These are phyloP conservation scores for Bombus cullumanus DNA, from an alignment of 1,140 invertebrate species.

Conservation along the genomic window DNA sequence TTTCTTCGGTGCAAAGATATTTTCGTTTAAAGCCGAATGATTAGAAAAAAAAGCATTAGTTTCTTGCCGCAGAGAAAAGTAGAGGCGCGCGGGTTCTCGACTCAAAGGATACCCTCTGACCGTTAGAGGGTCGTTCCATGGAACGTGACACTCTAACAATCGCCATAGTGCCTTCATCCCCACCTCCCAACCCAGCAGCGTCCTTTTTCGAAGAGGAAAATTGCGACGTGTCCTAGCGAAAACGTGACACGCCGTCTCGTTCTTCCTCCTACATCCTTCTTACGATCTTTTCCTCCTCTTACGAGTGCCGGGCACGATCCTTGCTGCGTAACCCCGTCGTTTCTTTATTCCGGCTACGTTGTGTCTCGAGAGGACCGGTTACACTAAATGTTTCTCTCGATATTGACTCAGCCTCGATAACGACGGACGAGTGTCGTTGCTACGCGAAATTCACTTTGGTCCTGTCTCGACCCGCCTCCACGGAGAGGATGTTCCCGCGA, in stretches of 20 bases:
- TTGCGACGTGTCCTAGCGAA: conserved; percentile 63
- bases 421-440: conserved; percentile 27
- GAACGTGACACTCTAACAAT: conserved; percentile 64
- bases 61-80: too few species aligned
- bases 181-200: background rate
- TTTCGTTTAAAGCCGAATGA: background rate
- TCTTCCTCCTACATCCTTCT: background rate
- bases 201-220: conserved; percentile 68
- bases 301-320: conserved; percentile 37
- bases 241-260: conserved; percentile 54
- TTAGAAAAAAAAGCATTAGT: conserved; percentile 24
- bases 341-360: conserved; percentile 47
- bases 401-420: conserved; percentile 46
- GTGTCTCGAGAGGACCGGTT: conserved; percentile 38
- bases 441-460: conserved; percentile 13
- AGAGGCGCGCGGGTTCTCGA: background rate
- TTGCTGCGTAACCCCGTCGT: conserved; percentile 35
- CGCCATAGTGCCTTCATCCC: conserved; percentile 19
- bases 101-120: conserved; percentile 41
- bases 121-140: conserved; percentile 60
- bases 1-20: background rate
- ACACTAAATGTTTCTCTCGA: conserved; percentile 48
- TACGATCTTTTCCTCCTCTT: background rate
- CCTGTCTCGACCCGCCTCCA: background rate
- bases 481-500: background rate